Evolutionary conservation across 2,797 vertebrate species (phyloP).

Genomic region (Pogonophryne albipinna): DNA sequence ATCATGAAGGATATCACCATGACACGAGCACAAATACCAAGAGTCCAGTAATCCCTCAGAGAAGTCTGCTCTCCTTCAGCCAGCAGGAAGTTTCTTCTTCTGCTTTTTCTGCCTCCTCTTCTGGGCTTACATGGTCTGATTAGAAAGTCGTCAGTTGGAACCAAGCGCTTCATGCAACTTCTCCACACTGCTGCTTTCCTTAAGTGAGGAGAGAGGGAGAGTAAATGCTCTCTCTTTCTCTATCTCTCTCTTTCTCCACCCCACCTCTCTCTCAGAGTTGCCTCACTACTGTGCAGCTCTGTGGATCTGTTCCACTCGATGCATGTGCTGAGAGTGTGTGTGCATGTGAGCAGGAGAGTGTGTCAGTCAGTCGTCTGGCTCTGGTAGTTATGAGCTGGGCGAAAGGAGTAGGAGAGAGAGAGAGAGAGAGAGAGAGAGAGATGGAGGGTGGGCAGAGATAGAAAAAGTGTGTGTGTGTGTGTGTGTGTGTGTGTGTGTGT

Average conservation of each 20-base stretch:
- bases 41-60: constrained; percentile 67
- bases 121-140: constrained; percentile 68
- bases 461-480: constrained; percentile 42
- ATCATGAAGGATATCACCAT: constrained; percentile 63
- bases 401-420: constrained; percentile 47
- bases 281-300: constrained; percentile 64
- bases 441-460: constrained; percentile 58
- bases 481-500: constrained; percentile 26
- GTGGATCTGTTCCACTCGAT: constrained; percentile 67
- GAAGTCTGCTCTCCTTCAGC: constrained; percentile 42
- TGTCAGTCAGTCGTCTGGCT: constrained; percentile 63
- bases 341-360: constrained; percentile 55
- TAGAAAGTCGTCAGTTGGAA: constrained; percentile 58
- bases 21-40: constrained; percentile 48
- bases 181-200: constrained; percentile 63
- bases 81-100: constrained; percentile 18
- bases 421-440: constrained; percentile 30
- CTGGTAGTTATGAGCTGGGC: constrained; percentile 68
- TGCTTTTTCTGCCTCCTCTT: constrained; percentile 57
- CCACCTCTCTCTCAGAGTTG: constrained; percentile 44
- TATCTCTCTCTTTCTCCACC: constrained; percentile 12
- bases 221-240: constrained; percentile 48
- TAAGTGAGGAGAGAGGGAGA: constrained; percentile 16
- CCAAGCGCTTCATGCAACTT: constrained; percentile 55
- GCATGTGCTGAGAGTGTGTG: constrained; percentile 64